These are phyloP conservation scores for Spinibarbus caldwelli DNA, from an alignment of 2,797 vertebrate species.

Conservation along the genomic window DNA sequence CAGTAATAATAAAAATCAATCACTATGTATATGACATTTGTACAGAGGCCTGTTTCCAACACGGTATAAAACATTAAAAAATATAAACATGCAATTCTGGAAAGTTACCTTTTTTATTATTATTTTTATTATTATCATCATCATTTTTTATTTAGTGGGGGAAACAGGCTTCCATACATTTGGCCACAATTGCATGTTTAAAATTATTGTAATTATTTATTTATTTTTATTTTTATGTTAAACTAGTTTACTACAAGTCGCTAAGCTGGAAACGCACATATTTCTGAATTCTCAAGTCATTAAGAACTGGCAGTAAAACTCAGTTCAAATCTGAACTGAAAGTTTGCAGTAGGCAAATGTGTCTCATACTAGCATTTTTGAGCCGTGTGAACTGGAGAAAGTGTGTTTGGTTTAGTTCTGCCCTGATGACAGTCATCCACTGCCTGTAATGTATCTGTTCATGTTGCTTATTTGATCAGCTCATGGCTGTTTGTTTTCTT, in stretches of 20 bases:
- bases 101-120: too few species aligned
- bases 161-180: background rate
- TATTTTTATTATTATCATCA: too few species aligned
- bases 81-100: background rate
- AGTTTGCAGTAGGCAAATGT: background rate
- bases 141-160: background rate
- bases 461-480: constrained; percentile 56
- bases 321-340: background rate
- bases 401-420: constrained; percentile 49
- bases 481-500: constrained; percentile 56
- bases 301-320: background rate
- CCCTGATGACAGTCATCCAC: constrained; percentile 43
- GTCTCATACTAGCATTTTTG: background rate
- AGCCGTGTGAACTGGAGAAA: constrained; percentile 30
- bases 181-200: background rate
- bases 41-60: too few species aligned
- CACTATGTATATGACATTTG: too few species aligned
- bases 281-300: background rate
- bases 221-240: too few species aligned
- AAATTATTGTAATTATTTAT: too few species aligned
- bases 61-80: background rate
- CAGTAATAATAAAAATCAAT: too few species aligned
- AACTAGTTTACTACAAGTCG: background rate
- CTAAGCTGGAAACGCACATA: background rate
- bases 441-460: constrained; percentile 55